Percentiles rank a stretch among this genome's conserved stretches.
These are phyloP conservation scores for Lathamus discolor DNA, from an alignment of 2,113 vertebrate genomes.

Conservation along the genomic window DNA sequence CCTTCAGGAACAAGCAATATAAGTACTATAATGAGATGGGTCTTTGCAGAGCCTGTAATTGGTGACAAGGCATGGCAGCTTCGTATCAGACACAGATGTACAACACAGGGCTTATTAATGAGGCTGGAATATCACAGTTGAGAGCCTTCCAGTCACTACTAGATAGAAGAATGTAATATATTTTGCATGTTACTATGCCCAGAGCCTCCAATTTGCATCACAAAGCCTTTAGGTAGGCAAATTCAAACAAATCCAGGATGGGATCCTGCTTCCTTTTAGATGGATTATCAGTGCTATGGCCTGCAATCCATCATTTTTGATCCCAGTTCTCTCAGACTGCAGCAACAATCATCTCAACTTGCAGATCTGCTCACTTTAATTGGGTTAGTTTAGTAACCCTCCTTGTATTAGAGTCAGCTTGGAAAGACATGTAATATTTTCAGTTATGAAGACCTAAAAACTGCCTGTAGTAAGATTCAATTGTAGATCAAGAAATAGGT, in stretches of 20 bases:
- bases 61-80: slow-evolving; percentile 79
- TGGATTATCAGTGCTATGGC: slow-evolving; percentile 34
- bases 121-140: slow-evolving; percentile 59
- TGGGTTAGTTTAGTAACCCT: slow-evolving; percentile 67
- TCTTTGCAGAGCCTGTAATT: slow-evolving; percentile 78
- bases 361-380: slow-evolving; percentile 67
- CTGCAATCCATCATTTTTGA: slow-evolving; percentile 70
- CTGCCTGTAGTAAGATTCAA: slow-evolving; percentile 44
- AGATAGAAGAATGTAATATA: slow-evolving; percentile 62
- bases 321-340: slow-evolving; percentile 16
- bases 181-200: slow-evolving; percentile 58
- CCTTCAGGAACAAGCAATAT: slow-evolving; percentile 70
- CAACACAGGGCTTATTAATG: slow-evolving; percentile 77
- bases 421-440: slow-evolving; percentile 66
- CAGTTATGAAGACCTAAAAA: slow-evolving; percentile 68
- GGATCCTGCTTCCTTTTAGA: slow-evolving; percentile 46
- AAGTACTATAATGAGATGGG: slow-evolving; percentile 76
- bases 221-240: slow-evolving; percentile 67
- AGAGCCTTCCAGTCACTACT: slow-evolving; percentile 62
- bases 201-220: slow-evolving; percentile 69
- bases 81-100: slow-evolving; percentile 75
- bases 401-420: slow-evolving; percentile 53
- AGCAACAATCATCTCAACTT: slow-evolving; percentile 64
- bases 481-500: slow-evolving; percentile 65
- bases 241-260: slow-evolving; percentile 59